Evolutionary conservation across 1,140 invertebrate species (phyloP), one percentile per base, ranked within the genome.

Genomic region (Euwallacea similis): DNA sequence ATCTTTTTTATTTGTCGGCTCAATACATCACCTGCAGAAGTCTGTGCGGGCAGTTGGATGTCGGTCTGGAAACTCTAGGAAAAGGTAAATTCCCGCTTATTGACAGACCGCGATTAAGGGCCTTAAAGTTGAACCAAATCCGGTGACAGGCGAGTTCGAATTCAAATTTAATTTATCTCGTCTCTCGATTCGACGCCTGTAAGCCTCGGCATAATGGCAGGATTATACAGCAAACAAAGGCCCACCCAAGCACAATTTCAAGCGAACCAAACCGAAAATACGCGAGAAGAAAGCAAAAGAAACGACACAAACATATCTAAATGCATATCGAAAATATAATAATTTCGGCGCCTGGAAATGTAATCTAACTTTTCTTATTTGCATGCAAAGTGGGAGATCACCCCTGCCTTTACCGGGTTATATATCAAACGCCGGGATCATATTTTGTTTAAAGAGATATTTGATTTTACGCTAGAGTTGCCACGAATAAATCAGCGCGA

Each of bases 401-500:
- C 56, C 66, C 58, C 66, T 13, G 56, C 16, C 21, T 61, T 53
- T 41, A 41, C 16, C 10, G 56, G 55, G 55, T 60, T 61, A 61
- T 68, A 68, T 68, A 59, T 69, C 47, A 41, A 62, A 42, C 43
- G 33, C 21, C 6, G 15, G 67, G 42, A 62, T 62, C 42, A 69
- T 69, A 69, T 69, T 69, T 69, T 69, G 67, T 69, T 69, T 62
- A 69, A 60, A 63, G 59, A 61, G 60, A 68, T 68, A 68, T 68
- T 68, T 68, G 55, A 68, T 68, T 68, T 68, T 61, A 60, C 66
- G 56, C 56, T 60, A 21, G 66, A 68, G 66, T 33, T 16, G 43
- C 43, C 56, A 47, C 56, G 46, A 42, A 68, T 68, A 68, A 68
- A 68, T 68, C 55, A 68, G 21, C 6, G 13, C 46, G 46, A 58